Conservation (phyloP, 2,888 invertebrate species). For the Erebia epiphron region DNA sequence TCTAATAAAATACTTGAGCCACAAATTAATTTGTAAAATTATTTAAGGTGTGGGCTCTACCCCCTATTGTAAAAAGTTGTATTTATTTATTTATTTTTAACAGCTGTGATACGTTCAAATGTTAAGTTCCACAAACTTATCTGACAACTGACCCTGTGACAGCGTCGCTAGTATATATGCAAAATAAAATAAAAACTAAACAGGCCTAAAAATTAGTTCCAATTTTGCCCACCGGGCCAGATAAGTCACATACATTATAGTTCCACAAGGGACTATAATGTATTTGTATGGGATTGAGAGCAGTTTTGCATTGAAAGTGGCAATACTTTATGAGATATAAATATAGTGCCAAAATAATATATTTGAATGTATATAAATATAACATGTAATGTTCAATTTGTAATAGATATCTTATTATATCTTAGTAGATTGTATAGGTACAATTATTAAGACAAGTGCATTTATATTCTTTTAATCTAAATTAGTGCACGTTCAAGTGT, state of each 20-base stretch:
- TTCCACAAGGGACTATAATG: neutral
- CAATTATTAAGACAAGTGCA: neutral
- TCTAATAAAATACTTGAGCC: constrained; percentile 34
- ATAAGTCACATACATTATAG: no score
- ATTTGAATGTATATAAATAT: constrained; percentile 11
- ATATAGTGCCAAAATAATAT: constrained; percentile 39
- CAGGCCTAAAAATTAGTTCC: no score
- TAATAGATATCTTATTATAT: constrained; percentile 8
- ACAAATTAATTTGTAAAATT: constrained; percentile 12
- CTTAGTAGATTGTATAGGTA: no score
- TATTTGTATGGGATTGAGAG: constrained; percentile 14
- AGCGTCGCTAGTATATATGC: no score
- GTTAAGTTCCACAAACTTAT: neutral
- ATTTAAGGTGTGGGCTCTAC: constrained; percentile 42
- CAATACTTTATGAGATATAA: constrained; percentile 27
- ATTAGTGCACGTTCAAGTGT: no score
- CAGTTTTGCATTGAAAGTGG: constrained; percentile 24
- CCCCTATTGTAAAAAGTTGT: constrained; percentile 63
- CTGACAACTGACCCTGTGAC: no score
- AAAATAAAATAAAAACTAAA: no score
- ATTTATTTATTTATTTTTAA: constrained; percentile 72
- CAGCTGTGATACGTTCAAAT: constrained; percentile 52
- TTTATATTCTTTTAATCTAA: no score
- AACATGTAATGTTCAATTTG: constrained; percentile 29
- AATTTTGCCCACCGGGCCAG: no score